Evolutionary conservation across 2,888 invertebrate species (phyloP).

Genomic region (Acanthacorydalis orientalis): DNA sequence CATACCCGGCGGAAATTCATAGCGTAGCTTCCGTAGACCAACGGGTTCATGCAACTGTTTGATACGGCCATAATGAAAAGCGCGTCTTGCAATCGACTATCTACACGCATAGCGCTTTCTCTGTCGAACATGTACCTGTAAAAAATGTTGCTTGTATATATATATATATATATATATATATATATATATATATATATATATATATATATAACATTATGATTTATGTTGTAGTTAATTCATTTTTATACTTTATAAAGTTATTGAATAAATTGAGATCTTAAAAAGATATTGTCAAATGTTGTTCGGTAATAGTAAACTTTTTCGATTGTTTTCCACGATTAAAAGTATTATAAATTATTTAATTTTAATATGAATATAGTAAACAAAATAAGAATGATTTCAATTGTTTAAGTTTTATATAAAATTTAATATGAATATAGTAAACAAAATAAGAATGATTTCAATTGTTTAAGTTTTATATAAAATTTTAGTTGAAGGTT

Average conservation of each 20-base stretch:
- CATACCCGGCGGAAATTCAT: conserved; percentile 34
- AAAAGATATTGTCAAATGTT: too few relatives aligned
- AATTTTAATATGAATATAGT: too few relatives aligned
- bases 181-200: neutral
- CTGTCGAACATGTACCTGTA: conserved; percentile 54
- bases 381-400: too few relatives aligned
- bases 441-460: too few relatives aligned
- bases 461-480: too few relatives aligned
- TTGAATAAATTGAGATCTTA: neutral
- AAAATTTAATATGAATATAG: too few relatives aligned
- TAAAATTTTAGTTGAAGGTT: too few relatives aligned
- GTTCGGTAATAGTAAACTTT: too few relatives aligned
- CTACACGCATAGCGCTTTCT: conserved; percentile 43
- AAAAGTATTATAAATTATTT: too few relatives aligned
- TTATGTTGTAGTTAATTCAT: neutral
- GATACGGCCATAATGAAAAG: conserved; percentile 67
- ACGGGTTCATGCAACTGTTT: conserved; percentile 64
- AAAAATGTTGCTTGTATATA: conserved; percentile 7
- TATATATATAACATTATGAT: neutral
- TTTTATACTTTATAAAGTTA: neutral
- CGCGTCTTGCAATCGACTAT: conserved; percentile 45
- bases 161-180: neutral
- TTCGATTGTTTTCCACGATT: too few relatives aligned
- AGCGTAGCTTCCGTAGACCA: conserved; percentile 59
- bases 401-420: too few relatives aligned